These are phyloP conservation scores for Melieria omissa DNA, from an alignment of 2,888 invertebrate genomes.

Conservation along the genomic window DNA sequence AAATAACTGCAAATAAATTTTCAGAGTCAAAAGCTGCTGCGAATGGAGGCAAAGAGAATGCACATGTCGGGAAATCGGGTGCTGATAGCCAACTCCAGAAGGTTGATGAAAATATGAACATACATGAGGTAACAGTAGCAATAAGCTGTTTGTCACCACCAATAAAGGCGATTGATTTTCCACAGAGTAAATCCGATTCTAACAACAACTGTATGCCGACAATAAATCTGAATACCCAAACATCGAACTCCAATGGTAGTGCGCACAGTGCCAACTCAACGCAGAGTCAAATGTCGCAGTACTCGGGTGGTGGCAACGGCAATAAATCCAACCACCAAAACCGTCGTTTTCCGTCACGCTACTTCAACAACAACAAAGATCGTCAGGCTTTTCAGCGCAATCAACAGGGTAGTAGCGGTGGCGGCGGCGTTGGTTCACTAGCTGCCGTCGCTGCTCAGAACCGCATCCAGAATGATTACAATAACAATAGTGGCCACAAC, in stretches of 20 bases:
- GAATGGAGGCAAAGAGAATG: slow-evolving; percentile 24
- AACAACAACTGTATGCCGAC: slow-evolving; percentile 42
- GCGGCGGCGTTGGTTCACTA: not conserved
- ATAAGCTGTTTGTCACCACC: not conserved
- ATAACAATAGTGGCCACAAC: slow-evolving; percentile 5
- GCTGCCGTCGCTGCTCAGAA: not conserved
- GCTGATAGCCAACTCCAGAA: slow-evolving; percentile 41
- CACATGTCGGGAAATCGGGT: slow-evolving; percentile 39
- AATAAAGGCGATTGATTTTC: not conserved
- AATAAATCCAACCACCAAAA: slow-evolving; percentile 22
- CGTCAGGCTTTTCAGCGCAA: slow-evolving; percentile 36
- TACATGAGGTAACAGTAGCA: slow-evolving; percentile 21
- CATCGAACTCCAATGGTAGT: slow-evolving; percentile 14
- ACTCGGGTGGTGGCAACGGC: slow-evolving; percentile 25
- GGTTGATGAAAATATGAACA: slow-evolving; percentile 46
- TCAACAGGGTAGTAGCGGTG: slow-evolving; percentile 17
- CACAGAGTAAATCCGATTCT: slow-evolving; percentile 44
- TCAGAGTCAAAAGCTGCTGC: slow-evolving; percentile 9
- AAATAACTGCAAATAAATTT: not conserved
- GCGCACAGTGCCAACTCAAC: not conserved
- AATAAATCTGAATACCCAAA: slow-evolving; percentile 15
- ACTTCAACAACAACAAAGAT: slow-evolving; percentile 52
- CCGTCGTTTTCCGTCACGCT: slow-evolving; percentile 53
- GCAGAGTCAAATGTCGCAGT: slow-evolving; percentile 24
- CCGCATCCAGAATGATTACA: slow-evolving; percentile 9